phyloP scores from a whole-genome alignment of 2,797 vertebrate species.

The Merluccius polli region DNA sequence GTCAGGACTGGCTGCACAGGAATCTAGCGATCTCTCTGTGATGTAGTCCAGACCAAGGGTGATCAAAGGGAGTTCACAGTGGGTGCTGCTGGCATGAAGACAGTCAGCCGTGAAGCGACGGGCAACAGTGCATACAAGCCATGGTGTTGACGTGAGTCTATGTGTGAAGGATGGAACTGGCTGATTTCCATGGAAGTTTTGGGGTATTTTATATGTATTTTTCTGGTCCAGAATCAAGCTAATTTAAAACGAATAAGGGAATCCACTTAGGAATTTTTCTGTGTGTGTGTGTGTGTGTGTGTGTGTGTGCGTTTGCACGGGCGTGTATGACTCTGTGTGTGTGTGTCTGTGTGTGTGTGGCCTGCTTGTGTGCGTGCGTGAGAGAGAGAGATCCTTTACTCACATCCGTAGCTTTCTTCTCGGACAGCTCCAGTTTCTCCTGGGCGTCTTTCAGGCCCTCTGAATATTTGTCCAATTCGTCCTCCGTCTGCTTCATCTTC shows the following conservation, averaged over 20 bases:
- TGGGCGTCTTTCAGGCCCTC: conserved; percentile 88
- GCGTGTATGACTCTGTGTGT: conserved; percentile 5
- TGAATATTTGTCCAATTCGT: conserved; percentile 90
- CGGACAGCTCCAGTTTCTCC: conserved; percentile 88
- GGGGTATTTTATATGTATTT: too few species aligned
- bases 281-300: background rate
- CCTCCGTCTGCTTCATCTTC: conserved; percentile 88
- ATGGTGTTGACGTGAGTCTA: background rate
- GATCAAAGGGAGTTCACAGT: conserved; percentile 61
- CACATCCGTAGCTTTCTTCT: conserved; percentile 88
- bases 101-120: conserved; percentile 1
- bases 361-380: background rate
- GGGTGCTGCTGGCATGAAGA: conserved; percentile 36
- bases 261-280: background rate
- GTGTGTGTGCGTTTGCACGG: background rate
- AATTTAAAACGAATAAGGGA: background rate
- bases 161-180: background rate
- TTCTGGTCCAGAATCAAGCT: too few species aligned
- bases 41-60: conserved; percentile 36
- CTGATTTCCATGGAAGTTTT: background rate
- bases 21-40: conserved; percentile 47
- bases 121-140: background rate
- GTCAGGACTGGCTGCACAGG: conserved; percentile 57
- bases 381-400: conserved; percentile 41
- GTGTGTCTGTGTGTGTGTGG: background rate